These are phyloP conservation scores for Netelia inedita DNA, from an alignment of 2,888 invertebrate species.

Conservation along the genomic window DNA sequence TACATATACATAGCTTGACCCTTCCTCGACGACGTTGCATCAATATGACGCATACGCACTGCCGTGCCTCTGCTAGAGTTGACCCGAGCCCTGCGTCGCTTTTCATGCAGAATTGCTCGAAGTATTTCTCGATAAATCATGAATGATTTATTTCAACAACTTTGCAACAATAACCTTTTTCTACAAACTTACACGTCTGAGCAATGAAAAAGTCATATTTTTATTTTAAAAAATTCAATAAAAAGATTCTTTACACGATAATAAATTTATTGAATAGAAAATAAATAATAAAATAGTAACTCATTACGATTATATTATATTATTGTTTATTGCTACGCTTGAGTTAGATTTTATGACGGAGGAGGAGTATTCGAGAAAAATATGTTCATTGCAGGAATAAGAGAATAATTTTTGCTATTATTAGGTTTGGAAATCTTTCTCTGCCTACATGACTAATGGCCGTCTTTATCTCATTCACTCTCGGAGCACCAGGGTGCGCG, in stretches of 20 bases:
- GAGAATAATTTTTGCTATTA: neutral
- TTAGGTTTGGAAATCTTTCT: constrained; percentile 32
- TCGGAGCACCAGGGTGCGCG: constrained; percentile 53
- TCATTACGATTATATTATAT: too few relatives aligned
- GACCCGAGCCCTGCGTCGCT: constrained; percentile 15
- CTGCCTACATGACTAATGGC: constrained; percentile 57
- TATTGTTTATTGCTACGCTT: too few relatives aligned
- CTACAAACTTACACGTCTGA: too few relatives aligned
- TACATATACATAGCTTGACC: constrained; percentile 34
- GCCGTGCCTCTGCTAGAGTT: constrained; percentile 33
- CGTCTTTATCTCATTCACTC: constrained; percentile 66
- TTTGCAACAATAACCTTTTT: too few relatives aligned
- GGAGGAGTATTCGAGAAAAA: neutral
- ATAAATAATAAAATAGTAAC: too few relatives aligned
- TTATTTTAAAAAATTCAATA: too few relatives aligned
- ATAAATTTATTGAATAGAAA: too few relatives aligned
- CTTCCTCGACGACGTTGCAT: constrained; percentile 55
- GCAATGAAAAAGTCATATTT: too few relatives aligned
- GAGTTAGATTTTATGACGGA: neutral
- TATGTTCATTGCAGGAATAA: neutral
- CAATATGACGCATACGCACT: constrained; percentile 55
- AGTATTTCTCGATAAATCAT: neutral
- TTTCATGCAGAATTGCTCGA: neutral
- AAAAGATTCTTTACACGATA: too few relatives aligned
- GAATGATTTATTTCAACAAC: too few relatives aligned